Percentiles rank a stretch among this genome's conserved stretches.
These are phyloP conservation scores for Plodia interpunctella DNA, from an alignment of 1,140 invertebrate genomes.

Conservation along the genomic window DNA sequence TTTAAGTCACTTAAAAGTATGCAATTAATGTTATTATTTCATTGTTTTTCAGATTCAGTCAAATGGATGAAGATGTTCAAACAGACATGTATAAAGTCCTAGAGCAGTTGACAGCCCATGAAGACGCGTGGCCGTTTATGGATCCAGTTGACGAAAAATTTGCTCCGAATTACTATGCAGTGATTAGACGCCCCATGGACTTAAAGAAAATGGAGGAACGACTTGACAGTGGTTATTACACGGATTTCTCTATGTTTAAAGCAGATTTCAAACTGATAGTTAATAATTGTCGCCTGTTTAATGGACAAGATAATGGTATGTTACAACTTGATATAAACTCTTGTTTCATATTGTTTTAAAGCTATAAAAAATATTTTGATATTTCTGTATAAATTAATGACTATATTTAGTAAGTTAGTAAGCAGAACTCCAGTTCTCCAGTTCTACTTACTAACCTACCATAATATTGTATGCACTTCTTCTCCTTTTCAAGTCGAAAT, in stretches of 20 bases:
- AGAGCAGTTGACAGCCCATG: slow-evolving; percentile 88
- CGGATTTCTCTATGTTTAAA: slow-evolving; percentile 87
- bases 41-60: slow-evolving; percentile 79
- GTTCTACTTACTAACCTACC: no score
- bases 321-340: slow-evolving; percentile 20
- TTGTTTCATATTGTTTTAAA: no score
- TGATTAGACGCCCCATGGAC: slow-evolving; percentile 90
- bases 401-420: no score
- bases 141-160: slow-evolving; percentile 94
- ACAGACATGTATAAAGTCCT: slow-evolving; percentile 94
- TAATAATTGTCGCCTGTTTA: slow-evolving; percentile 93
- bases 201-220: slow-evolving; percentile 92
- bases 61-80: slow-evolving; percentile 88
- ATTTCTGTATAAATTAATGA: no score
- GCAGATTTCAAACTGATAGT: slow-evolving; percentile 93
- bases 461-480: no score
- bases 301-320: slow-evolving; percentile 93
- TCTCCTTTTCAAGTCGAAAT: no score
- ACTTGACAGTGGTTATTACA: slow-evolving; percentile 88
- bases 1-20: background rate
- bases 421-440: no score
- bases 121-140: slow-evolving; percentile 94
- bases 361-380: no score
- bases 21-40: background rate
- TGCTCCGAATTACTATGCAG: slow-evolving; percentile 91